These are phyloP conservation scores for Epinephelus cyanopodus DNA, from an alignment of 2,113 vertebrate species.

Conservation along the genomic window DNA sequence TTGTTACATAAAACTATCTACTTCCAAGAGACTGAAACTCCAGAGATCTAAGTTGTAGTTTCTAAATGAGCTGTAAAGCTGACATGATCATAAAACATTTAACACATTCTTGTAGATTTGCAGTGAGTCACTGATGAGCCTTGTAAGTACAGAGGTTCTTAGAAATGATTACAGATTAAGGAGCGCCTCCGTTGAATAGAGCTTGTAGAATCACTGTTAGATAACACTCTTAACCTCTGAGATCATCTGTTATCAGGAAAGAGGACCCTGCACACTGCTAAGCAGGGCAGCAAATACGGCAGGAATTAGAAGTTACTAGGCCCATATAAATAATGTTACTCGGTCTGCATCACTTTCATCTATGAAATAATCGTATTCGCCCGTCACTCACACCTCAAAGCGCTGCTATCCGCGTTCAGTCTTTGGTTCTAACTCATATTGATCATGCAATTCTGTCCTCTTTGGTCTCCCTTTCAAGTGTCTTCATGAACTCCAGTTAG, in stretches of 20 bases:
- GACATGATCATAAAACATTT: neutral
- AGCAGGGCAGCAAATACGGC: neutral
- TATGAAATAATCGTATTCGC: too few species aligned
- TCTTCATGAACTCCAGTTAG: too few species aligned
- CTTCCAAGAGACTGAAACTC: neutral
- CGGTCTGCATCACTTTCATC: too few species aligned
- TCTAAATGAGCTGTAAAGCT: neutral
- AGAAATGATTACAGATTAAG: neutral
- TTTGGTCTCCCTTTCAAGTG: too few species aligned
- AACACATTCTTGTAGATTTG: conserved; percentile 12
- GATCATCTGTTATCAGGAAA: conserved; percentile 4
- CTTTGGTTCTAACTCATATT: too few species aligned
- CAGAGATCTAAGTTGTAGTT: neutral
- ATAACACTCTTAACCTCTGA: conserved; percentile 26
- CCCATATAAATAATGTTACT: too few species aligned
- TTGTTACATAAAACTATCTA: neutral
- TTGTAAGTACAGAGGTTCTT: neutral
- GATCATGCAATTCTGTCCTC: too few species aligned
- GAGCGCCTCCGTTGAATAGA: conserved; percentile 9
- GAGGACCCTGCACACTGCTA: neutral
- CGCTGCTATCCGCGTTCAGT: too few species aligned
- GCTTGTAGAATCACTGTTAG: conserved; percentile 17
- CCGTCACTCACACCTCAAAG: too few species aligned
- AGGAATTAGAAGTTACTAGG: neutral
- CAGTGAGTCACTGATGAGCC: neutral